Conservation (phyloP, 2,113 vertebrate species). For the Peromyscus leucopus region DNA sequence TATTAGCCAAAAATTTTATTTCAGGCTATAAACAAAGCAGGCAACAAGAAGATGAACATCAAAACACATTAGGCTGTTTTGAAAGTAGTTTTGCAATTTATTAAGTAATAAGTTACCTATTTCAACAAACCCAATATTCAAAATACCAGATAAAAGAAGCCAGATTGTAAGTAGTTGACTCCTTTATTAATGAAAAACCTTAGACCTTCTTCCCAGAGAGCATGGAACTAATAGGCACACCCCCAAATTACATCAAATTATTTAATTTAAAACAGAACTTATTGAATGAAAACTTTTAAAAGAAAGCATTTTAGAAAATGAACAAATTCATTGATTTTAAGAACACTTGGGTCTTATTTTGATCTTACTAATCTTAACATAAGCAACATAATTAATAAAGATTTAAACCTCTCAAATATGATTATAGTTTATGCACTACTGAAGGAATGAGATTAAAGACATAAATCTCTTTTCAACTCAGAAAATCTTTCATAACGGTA, state of each 20-base stretch:
- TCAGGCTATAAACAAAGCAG: background rate
- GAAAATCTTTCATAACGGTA: background rate
- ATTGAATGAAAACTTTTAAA: background rate
- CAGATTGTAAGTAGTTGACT: background rate
- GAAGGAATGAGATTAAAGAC: background rate
- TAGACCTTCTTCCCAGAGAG: background rate
- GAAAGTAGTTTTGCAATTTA: conserved; percentile 40
- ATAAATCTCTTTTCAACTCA: background rate
- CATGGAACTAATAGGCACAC: background rate
- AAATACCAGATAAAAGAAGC: background rate
- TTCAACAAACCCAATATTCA: background rate
- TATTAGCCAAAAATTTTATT: background rate
- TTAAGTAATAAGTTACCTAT: background rate
- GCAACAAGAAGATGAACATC: background rate
- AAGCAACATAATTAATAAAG: conserved; percentile 27
- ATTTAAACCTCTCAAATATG: background rate
- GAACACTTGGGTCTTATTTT: background rate
- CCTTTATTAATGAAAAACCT: conserved; percentile 1
- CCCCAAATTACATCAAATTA: background rate
- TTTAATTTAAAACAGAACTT: conserved; percentile 27
- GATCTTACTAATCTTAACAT: background rate
- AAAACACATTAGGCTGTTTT: background rate
- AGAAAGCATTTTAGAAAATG: conserved; percentile 25
- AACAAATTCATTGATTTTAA: background rate
- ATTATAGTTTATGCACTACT: conserved; percentile 6